Conservation (phyloP, 2,113 vertebrate species). For the Nycticorax nycticorax region DNA sequence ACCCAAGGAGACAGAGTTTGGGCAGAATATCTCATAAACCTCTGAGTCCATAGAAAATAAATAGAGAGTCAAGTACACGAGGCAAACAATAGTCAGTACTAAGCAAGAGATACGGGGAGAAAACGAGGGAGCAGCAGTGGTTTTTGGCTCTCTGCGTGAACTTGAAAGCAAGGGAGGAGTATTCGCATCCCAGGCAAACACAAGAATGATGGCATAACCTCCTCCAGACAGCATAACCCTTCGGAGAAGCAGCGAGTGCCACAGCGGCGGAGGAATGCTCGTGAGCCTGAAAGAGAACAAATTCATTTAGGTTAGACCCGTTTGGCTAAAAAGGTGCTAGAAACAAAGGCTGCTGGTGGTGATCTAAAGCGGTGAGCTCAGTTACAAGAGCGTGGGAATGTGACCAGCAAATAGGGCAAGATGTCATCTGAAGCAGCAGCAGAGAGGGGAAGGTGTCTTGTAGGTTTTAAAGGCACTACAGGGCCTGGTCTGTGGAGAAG, state of each 20-base stretch:
- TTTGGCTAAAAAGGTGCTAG: neutral
- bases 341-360: neutral
- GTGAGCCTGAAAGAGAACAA: neutral
- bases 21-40: neutral
- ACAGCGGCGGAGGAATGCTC: neutral
- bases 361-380: neutral
- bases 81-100: neutral
- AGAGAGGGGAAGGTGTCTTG: neutral
- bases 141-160: neutral
- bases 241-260: neutral
- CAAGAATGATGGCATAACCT: neutral
- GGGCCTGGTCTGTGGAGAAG: neutral
- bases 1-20: neutral
- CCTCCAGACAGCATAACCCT: neutral
- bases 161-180: neutral
- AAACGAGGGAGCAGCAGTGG: neutral
- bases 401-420: fast-evolving
- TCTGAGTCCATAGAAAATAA: neutral
- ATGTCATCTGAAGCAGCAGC: neutral
- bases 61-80: neutral
- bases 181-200: neutral
- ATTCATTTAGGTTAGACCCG: neutral
- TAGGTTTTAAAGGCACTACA: neutral
- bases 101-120: neutral
- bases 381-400: neutral